Base-by-base conservation (phyloP, 2,113 vertebrate species). In the Sarotherodon lohbergeri region DNA sequence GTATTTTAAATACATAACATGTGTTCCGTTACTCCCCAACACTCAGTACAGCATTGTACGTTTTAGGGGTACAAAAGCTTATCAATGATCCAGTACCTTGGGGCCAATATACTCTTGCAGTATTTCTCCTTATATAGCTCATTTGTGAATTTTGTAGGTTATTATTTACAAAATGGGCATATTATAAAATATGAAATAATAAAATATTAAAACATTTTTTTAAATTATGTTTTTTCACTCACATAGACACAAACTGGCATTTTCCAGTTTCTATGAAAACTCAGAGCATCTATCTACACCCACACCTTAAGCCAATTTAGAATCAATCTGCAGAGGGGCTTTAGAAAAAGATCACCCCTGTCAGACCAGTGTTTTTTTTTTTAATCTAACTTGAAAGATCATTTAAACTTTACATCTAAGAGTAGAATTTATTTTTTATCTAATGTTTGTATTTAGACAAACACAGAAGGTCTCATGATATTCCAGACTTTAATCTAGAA, bases 181-280 rank as follows among this genome's bases (percentile, higher is more conserved):
- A 24, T 22, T 16, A 36, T 36, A 36, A 63, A 63, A 36, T 36
- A 63, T 11, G 9, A 36, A 63, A 36, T 36, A 63, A 63, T 63
- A 34, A 34, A 36, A 63, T 34, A 63, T 68, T 13, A 41, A 0
- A 22, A 22, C 7, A 16, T 52, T 16, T 24, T 71, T 43, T 43
- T 43, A 0, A 24, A 24, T 24, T 9, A 9, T 43, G 27, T 5
- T 71, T 71, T 43, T 71, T 14, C 7, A 71, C 7, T 71, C 24
- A 27, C 7, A 71, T 43, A 14, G 39, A 71, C 0, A 73, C 13
- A 6, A 46, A 73, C 22, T 27, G 39, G 13, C 0, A 0, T 0
- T 48, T 73, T 73, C 41, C 41, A 73, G 41, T 46, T 71, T 71
- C n/a, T 71, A 43, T 43, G 36, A 71, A 24, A 24, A 71, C 36